Conservation (phyloP, 1,140 invertebrate species). For the Ips typographus region DNA sequence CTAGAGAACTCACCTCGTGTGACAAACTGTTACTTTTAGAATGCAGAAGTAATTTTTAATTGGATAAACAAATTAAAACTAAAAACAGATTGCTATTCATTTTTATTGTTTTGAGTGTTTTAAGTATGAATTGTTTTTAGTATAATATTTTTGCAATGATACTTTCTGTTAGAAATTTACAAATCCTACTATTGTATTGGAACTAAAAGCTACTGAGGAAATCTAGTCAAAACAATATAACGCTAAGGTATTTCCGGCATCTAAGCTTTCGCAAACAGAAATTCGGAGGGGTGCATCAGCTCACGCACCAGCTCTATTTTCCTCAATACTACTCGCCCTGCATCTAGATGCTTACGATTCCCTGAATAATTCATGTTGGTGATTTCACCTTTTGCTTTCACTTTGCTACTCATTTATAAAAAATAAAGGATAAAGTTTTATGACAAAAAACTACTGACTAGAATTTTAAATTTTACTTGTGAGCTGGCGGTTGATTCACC, state of each 20-base stretch:
- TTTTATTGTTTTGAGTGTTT: neutral
- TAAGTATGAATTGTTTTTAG: neutral
- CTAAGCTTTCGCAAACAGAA: neutral
- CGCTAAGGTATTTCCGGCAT: slow-evolving; percentile 9
- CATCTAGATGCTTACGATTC: slow-evolving; percentile 8
- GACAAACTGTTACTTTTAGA: neutral
- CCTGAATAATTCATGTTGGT: slow-evolving; percentile 9
- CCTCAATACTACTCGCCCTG: slow-evolving; percentile 4
- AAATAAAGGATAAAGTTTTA: too few relatives aligned
- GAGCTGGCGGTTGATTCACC: too few relatives aligned
- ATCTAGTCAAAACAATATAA: neutral
- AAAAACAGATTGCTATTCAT: neutral
- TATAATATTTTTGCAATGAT: neutral
- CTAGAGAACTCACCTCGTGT: neutral
- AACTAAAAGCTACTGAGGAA: neutral
- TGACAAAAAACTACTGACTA: too few relatives aligned
- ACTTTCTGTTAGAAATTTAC: too few relatives aligned
- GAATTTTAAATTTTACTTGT: too few relatives aligned
- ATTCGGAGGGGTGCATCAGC: slow-evolving; percentile 8
- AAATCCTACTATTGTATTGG: too few relatives aligned
- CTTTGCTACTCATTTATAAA: neutral
- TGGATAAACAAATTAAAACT: neutral
- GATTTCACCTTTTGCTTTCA: neutral
- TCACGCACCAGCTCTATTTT: slow-evolving; percentile 13
- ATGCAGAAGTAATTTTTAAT: neutral